phyloP scores from a whole-genome alignment of 2,113 vertebrate species.

The Leptobrachium leishanense region DNA sequence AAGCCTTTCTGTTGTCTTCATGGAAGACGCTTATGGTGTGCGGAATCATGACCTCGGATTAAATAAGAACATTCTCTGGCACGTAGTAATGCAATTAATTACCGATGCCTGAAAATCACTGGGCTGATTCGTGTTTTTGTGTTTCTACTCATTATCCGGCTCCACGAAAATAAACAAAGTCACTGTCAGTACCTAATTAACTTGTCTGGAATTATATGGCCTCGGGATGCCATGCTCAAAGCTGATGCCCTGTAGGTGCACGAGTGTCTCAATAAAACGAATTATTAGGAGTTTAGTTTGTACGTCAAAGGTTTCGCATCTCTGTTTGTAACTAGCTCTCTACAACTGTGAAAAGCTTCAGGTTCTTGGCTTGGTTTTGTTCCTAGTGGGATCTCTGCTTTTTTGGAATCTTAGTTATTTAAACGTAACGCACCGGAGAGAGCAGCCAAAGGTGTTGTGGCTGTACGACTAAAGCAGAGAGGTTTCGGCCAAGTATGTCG shows the following conservation, averaged over 20 bases:
- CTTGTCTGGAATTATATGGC: constrained; percentile 13
- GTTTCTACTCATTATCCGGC: background rate
- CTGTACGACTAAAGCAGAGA: background rate
- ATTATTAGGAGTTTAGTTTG: constrained; percentile 20
- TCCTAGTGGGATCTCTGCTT: constrained; percentile 36
- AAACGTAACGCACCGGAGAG: constrained; percentile 22
- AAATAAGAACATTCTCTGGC: constrained; percentile 1
- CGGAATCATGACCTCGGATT: background rate
- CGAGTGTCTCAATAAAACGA: constrained; percentile 34
- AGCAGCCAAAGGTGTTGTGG: constrained; percentile 21
- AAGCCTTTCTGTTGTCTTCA: background rate
- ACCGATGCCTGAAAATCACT: constrained; percentile 12
- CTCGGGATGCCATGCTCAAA: constrained; percentile 22
- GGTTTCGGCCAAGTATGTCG: background rate
- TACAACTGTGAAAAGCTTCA: constrained; percentile 38
- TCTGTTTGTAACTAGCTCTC: constrained; percentile 30
- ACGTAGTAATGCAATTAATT: constrained; percentile 14
- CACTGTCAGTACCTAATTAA: constrained; percentile 26
- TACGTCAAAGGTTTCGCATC: constrained; percentile 25
- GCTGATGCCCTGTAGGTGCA: constrained; percentile 19
- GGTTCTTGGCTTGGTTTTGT: constrained; percentile 22
- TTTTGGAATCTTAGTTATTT: constrained; percentile 47
- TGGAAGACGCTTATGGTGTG: background rate
- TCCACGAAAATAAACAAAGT: constrained; percentile 24
- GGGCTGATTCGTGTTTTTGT: constrained; percentile 6